Conservation (phyloP, 2,113 vertebrate species). For the Silurus meridionalis region DNA sequence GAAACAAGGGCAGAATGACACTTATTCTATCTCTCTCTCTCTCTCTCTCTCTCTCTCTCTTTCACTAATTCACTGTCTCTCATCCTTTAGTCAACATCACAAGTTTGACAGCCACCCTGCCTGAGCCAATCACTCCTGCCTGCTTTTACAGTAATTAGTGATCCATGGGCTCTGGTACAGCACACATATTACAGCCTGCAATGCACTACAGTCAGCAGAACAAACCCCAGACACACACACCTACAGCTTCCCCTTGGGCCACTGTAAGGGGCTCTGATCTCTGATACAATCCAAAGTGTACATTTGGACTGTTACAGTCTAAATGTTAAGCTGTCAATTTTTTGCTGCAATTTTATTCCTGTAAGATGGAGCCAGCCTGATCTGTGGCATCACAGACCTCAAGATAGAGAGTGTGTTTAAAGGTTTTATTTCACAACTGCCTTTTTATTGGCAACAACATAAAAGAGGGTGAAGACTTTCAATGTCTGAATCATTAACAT, state of each 20-base stretch:
- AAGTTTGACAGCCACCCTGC: constrained; percentile 32
- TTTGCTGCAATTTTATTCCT: not conserved
- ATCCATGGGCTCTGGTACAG: constrained; percentile 6
- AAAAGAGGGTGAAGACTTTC: not conserved
- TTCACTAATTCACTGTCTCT: not conserved
- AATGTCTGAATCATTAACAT: not conserved
- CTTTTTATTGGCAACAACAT: not conserved
- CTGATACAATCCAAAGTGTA: not conserved
- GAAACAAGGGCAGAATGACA: constrained; percentile 44
- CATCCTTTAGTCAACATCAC: constrained; percentile 41
- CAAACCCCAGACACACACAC: not conserved
- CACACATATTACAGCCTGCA: constrained; percentile 18
- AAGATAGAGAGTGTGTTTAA: not conserved
- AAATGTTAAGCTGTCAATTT: not conserved
- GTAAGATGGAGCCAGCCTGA: not conserved
- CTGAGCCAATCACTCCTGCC: constrained; percentile 46
- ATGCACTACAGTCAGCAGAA: constrained; percentile 29
- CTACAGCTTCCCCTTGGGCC: constrained; percentile 6
- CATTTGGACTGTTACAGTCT: too few species aligned
- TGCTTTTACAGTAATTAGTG: constrained; percentile 47
- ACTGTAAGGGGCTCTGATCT: not conserved
- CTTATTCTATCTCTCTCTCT: constrained; percentile 12
- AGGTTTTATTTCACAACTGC: not conserved
- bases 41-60: not conserved
- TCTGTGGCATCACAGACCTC: not conserved